These are phyloP conservation scores for Anagrus nilaparvatae DNA, from an alignment of 1,140 invertebrate genomes.

Conservation along the genomic window DNA sequence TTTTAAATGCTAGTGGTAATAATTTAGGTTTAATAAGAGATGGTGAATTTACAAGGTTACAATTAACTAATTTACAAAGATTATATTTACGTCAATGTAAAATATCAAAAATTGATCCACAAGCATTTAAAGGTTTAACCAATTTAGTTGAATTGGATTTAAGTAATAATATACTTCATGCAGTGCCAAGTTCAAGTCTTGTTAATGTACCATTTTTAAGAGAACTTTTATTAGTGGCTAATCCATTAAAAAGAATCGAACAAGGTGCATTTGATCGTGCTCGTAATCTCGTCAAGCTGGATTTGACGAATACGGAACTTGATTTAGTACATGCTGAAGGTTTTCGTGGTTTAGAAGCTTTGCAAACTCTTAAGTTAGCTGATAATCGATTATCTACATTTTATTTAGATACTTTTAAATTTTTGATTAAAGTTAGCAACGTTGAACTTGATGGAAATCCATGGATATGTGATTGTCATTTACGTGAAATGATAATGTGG, in stretches of 20 bases:
- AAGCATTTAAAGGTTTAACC: slow-evolving; percentile 71
- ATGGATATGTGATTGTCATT: slow-evolving; percentile 81
- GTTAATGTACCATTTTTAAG: slow-evolving; percentile 66
- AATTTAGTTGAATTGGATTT: slow-evolving; percentile 84
- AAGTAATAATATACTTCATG: slow-evolving; percentile 67
- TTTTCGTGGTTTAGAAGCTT: slow-evolving; percentile 62
- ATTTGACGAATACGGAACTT: slow-evolving; percentile 72
- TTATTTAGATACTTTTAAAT: slow-evolving; percentile 59
- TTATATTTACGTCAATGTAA: slow-evolving; percentile 72
- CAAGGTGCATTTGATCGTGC: slow-evolving; percentile 64
- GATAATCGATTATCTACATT: slow-evolving; percentile 68
- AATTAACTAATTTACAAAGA: slow-evolving; percentile 75
- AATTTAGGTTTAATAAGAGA: slow-evolving; percentile 69
- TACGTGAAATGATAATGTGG: slow-evolving; percentile 76
- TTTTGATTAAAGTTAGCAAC: slow-evolving; percentile 61
- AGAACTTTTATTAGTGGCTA: slow-evolving; percentile 67
- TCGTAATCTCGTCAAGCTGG: slow-evolving; percentile 69
- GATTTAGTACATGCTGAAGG: slow-evolving; percentile 64
- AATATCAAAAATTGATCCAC: slow-evolving; percentile 72
- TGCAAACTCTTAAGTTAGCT: slow-evolving; percentile 75
- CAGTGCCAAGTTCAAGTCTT: slow-evolving; percentile 68
- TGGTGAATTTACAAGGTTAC: slow-evolving; percentile 68
- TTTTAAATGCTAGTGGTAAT: slow-evolving; percentile 79
- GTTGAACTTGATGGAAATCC: slow-evolving; percentile 85
- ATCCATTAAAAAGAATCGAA: slow-evolving; percentile 71